These are phyloP conservation scores for Rafetus swinhoei DNA, from an alignment of 2,113 vertebrate species.

Conservation along the genomic window DNA sequence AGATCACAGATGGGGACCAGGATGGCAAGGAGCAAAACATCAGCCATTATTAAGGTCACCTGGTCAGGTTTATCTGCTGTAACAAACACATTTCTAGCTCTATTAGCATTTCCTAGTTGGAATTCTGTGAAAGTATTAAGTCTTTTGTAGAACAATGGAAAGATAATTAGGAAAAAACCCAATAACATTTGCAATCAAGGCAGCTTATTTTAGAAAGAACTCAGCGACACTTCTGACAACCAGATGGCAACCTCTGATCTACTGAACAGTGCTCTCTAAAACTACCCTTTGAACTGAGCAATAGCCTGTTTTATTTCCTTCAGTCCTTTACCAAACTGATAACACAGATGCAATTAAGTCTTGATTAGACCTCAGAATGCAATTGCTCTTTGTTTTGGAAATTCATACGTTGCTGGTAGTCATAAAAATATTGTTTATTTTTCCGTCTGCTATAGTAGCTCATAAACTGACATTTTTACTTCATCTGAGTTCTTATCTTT, in stretches of 20 bases:
- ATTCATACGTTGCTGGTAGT: neutral
- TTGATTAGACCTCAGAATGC: neutral
- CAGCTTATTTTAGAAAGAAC: slow-evolving; percentile 28
- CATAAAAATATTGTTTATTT: rapidly evolving
- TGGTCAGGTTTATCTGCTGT: neutral
- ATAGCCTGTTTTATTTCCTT: neutral
- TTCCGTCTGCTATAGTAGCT: neutral
- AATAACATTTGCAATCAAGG: slow-evolving; percentile 40
- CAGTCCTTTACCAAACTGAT: slow-evolving; percentile 8
- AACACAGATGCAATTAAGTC: slow-evolving; percentile 49
- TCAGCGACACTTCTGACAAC: slow-evolving; percentile 9
- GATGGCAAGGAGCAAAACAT: neutral
- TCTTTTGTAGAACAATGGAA: slow-evolving; percentile 21
- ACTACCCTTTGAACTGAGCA: neutral
- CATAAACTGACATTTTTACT: neutral
- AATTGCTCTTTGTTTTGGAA: neutral
- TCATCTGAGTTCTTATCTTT: neutral
- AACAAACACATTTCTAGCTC: neutral
- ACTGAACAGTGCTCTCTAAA: neutral
- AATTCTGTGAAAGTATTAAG: neutral
- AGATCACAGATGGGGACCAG: neutral
- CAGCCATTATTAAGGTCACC: neutral
- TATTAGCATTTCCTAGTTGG: neutral
- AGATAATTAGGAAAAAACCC: slow-evolving; percentile 36
- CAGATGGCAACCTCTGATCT: slow-evolving; percentile 57